phyloP scores from a whole-genome alignment of 2,113 vertebrate genomes.

The Haemorhous mexicanus region DNA sequence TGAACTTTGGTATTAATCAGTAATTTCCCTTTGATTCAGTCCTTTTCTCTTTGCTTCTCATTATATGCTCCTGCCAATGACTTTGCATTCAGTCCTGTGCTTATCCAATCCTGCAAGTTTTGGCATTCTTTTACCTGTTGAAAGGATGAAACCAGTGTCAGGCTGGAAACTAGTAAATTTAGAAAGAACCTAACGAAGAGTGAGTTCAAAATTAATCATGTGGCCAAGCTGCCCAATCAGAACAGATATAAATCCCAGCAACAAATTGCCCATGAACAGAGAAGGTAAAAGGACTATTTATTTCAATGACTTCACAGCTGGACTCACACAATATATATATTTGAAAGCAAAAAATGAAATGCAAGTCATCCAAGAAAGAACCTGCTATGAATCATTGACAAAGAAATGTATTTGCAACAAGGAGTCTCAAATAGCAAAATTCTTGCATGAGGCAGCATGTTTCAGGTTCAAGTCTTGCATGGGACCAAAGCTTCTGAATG shows the following conservation, averaged over 20 bases:
- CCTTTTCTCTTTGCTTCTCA: not conserved
- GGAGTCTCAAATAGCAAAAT: not conserved
- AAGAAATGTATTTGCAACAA: slow-evolving; percentile 13
- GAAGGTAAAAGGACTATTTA: not conserved
- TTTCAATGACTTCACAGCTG: slow-evolving; percentile 35
- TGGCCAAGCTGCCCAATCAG: not conserved
- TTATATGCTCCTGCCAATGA: not conserved
- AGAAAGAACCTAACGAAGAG: not conserved
- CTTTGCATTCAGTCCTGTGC: not conserved
- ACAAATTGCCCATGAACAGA: not conserved
- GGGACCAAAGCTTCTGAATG: not conserved
- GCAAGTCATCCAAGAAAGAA: slow-evolving; percentile 27
- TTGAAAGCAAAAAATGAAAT: slow-evolving; percentile 14
- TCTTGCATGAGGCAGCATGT: not conserved
- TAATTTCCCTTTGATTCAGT: slow-evolving; percentile 24
- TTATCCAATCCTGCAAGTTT: not conserved
- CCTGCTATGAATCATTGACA: slow-evolving; percentile 23
- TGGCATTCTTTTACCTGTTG: not conserved
- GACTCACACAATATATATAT: slow-evolving; percentile 5
- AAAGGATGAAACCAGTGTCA: not conserved
- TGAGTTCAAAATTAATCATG: not conserved
- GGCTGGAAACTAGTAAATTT: not conserved
- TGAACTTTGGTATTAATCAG: slow-evolving; percentile 10
- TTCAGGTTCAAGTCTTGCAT: not conserved
- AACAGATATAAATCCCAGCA: not conserved